phyloP scores from a whole-genome alignment of 2,113 vertebrate species.

The Sialia sialis region DNA sequence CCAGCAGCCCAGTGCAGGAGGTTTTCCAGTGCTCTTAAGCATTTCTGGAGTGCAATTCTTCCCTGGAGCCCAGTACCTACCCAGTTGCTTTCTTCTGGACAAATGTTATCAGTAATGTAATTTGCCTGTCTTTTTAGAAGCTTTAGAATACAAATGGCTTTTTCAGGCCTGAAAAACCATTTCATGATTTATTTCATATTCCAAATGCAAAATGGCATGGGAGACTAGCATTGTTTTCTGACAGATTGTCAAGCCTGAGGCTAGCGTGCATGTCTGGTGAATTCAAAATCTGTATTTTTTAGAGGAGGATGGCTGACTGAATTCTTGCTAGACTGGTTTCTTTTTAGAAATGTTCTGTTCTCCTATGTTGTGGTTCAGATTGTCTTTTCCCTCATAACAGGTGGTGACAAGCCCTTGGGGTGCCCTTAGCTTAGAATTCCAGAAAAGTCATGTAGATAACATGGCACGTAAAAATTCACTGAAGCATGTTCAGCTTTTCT shows the following conservation, averaged over 20 bases:
- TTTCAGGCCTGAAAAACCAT: background rate
- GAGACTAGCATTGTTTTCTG: constrained; percentile 18
- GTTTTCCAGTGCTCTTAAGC: background rate
- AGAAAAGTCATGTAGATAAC: background rate
- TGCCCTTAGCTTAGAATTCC: constrained; percentile 8
- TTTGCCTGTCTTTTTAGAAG: background rate
- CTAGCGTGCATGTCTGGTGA: background rate
- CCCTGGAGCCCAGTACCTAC: background rate
- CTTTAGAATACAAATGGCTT: background rate
- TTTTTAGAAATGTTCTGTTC: background rate
- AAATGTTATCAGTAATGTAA: background rate
- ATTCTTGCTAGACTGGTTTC: background rate
- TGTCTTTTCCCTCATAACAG: constrained; percentile 12
- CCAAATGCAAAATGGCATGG: background rate
- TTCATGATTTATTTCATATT: constrained; percentile 28
- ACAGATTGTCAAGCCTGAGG: constrained; percentile 50
- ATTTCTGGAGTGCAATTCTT: background rate
- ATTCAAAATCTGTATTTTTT: constrained; percentile 16
- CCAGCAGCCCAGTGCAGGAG: background rate
- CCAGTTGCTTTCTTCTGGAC: background rate
- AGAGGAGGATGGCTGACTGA: constrained; percentile 5
- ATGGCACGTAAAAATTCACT: background rate
- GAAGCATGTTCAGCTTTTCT: background rate
- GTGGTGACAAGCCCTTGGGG: constrained; percentile 33
- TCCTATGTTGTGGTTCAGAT: constrained; percentile 1